Conservation (phyloP, 92 coral and sea anemone species). For the Actinostola sp. region DNA sequence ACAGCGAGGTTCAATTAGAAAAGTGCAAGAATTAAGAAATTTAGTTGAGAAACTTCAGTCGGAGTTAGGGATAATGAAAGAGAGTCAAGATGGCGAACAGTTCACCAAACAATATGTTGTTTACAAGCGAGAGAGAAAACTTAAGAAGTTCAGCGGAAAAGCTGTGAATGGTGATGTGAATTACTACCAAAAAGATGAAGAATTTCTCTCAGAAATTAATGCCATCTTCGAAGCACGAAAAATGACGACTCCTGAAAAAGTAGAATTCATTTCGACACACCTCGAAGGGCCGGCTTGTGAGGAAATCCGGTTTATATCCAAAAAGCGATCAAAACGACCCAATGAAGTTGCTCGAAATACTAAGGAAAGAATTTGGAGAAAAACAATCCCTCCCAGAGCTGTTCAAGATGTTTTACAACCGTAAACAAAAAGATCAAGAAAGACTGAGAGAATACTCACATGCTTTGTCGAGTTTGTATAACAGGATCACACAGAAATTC, state of each 20-base stretch:
- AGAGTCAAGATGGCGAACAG: neutral
- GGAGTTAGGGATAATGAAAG: too few species aligned
- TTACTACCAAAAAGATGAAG: slow-evolving; percentile 8
- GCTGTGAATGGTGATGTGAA: neutral
- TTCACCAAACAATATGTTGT: slow-evolving; percentile 11
- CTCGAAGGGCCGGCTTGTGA: slow-evolving; percentile 17
- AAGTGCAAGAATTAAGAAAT: neutral
- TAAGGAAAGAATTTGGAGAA: slow-evolving; percentile 36
- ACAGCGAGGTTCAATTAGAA: too few species aligned
- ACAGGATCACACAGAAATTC: neutral
- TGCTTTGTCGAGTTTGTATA: slow-evolving; percentile 21
- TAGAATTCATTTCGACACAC: slow-evolving; percentile 8
- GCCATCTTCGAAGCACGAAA: slow-evolving; percentile 7
- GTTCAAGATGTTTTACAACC: slow-evolving; percentile 38
- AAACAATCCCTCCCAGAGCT: slow-evolving; percentile 43
- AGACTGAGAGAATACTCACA: slow-evolving; percentile 37
- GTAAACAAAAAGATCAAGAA: slow-evolving; percentile 38
- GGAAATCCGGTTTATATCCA: slow-evolving; percentile 8
- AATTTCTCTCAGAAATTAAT: slow-evolving; percentile 1
- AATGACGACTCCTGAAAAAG: neutral
- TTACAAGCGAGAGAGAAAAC: slow-evolving; percentile 14
- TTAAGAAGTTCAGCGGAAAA: slow-evolving; percentile 5
- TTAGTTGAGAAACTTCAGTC: neutral
- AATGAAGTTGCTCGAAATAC: slow-evolving; percentile 1
- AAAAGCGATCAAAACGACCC: slow-evolving; percentile 12